Conservation (phyloP, 1,140 invertebrate genomes). For the Drosophila novamexicana region DNA sequence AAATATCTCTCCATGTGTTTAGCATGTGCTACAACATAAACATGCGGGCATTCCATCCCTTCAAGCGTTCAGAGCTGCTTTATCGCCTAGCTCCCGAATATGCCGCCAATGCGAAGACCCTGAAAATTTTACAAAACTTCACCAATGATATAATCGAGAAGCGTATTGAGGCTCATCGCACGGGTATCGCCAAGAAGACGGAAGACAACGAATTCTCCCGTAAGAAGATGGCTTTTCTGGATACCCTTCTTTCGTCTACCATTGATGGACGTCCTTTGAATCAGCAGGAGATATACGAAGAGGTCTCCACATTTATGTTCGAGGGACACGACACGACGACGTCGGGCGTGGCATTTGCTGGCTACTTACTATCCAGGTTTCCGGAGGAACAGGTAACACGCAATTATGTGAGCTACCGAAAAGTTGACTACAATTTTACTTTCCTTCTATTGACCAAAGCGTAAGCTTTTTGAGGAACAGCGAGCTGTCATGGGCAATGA, state of each 20-base stretch:
- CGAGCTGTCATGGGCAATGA: conserved; percentile 84
- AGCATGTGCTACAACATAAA: conserved; percentile 77
- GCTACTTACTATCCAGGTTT: conserved; percentile 74
- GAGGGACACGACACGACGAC: conserved; percentile 86
- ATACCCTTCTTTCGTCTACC: conserved; percentile 74
- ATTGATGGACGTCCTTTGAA: conserved; percentile 86
- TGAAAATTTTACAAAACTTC: conserved; percentile 68
- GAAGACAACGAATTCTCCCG: conserved; percentile 50
- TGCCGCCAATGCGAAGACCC: conserved; percentile 31
- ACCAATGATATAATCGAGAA: conserved; percentile 77
- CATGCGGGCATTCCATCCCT: conserved; percentile 66
- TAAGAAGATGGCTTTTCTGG: conserved; percentile 75
- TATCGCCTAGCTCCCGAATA: conserved; percentile 58
- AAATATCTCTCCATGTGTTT: no score
- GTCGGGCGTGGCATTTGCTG: conserved; percentile 78
- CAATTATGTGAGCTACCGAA: neutral
- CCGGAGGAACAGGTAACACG: conserved; percentile 73
- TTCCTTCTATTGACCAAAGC: conserved; percentile 46
- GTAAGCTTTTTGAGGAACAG: conserved; percentile 85
- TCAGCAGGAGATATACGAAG: conserved; percentile 88
- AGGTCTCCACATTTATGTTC: conserved; percentile 91
- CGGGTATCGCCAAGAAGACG: conserved; percentile 16
- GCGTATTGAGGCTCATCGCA: conserved; percentile 52
- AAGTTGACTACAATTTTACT: conserved; percentile 11
- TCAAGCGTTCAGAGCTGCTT: conserved; percentile 54